Conservation (phyloP, 2,797 vertebrate species). For the Arvicola amphibius region DNA sequence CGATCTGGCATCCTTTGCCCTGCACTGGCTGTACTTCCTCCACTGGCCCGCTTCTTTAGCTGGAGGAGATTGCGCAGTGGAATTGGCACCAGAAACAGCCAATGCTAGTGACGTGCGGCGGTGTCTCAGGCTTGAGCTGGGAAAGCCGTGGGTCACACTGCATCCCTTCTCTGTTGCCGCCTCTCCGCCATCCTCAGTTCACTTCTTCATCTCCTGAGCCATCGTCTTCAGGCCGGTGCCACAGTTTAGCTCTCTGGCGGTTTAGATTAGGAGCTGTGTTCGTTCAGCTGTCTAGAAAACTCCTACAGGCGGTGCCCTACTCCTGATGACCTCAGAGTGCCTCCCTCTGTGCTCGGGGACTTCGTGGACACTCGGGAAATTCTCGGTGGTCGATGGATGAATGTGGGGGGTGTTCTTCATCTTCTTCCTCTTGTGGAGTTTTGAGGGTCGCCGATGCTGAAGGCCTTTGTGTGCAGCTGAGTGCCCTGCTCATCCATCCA, state of each 20-base stretch:
- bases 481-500: not conserved
- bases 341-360: not conserved
- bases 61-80: not conserved
- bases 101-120: not conserved
- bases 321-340: not conserved
- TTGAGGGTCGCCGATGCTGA: not conserved
- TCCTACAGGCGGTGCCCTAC: not conserved
- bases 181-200: not conserved
- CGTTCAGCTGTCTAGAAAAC: not conserved
- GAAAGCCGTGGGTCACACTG: not conserved
- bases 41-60: not conserved
- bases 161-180: rapidly evolving
- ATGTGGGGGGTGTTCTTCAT: not conserved
- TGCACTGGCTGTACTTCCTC: not conserved
- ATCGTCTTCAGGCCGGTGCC: not conserved
- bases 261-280: not conserved
- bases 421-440: not conserved
- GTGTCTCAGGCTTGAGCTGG: not conserved
- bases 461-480: not conserved
- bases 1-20: not conserved
- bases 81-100: not conserved
- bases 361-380: not conserved
- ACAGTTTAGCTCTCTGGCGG: not conserved
- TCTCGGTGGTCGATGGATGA: not conserved
- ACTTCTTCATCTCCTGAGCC: not conserved